Evolutionary conservation across 2,113 vertebrate genomes (phyloP), one percentile per base, ranked within the genome.

Genomic region (Hippocampus barbouri): DNA sequence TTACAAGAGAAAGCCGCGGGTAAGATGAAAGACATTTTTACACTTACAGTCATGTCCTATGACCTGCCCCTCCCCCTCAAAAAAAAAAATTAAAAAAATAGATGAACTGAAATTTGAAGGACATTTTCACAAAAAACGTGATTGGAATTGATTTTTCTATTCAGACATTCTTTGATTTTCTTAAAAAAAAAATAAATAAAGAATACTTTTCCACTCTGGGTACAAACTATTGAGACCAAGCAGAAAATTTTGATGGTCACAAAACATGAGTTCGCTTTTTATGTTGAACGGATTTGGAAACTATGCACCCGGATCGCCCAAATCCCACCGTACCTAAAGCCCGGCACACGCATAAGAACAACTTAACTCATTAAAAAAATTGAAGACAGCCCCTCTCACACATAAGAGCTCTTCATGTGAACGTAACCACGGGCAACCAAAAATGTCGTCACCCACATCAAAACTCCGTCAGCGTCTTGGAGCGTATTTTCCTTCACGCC

Each of bases 401-500:
- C 34, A 0, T 38, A 5, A 38, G 34, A 38, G 34, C 34, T 38
- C 34, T 38, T 6, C 34, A 38, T 1, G 5, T 38, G 34, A 5
- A 38, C 34, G 5, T 38, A 38, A 38, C 5, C 34, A 5, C 34
- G 34, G 34, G 2, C 34, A 38, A 38, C 34, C 34, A 6, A 38
- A 38, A 38, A 38, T 6, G 5, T 38, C 30, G 30, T 5, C 34
- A 6, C 34, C 34, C 34, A 0, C 34, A 38, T 5, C 34, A 38
- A 38, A 38, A 6, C 34, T 38, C 34, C 5, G 5, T 38, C 34
- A 7, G 34, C 34, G 25, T 15, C 25, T 76, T 38, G 34, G 56
- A 67, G 63, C 43, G 54, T 62, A 68, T 54, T 61, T 57, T 59
- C 27, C 60, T 40, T 72, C 38, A 69, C 62, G 34, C 25, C 70